Conservation (phyloP, 2,888 invertebrate genomes). For the Gortyna flavago region DNA sequence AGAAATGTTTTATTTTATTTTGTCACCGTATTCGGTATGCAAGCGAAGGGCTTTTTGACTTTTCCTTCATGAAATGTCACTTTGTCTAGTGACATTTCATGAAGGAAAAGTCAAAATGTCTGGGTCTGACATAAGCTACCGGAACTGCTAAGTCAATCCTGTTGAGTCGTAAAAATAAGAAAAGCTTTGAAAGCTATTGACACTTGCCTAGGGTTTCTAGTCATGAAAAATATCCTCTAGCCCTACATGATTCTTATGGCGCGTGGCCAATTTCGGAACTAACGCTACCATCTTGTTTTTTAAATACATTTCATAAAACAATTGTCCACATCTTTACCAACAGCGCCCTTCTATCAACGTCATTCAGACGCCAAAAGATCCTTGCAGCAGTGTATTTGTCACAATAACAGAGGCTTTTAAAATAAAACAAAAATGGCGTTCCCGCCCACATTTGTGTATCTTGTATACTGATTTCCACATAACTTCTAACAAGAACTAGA, state of each 20-base stretch:
- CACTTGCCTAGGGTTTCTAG: too few relatives aligned
- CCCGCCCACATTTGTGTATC: not conserved
- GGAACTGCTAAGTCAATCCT: too few relatives aligned
- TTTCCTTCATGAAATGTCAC: too few relatives aligned
- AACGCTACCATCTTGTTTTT: not conserved
- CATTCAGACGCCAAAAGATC: not conserved
- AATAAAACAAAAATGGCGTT: constrained; percentile 4
- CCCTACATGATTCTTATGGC: not conserved
- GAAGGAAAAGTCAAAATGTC: too few relatives aligned
- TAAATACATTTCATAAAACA: not conserved
- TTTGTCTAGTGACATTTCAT: too few relatives aligned
- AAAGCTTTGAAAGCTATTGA: too few relatives aligned
- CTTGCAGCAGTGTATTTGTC: not conserved
- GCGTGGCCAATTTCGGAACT: too few relatives aligned
- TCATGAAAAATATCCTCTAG: not conserved
- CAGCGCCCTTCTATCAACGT: not conserved
- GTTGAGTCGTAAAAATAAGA: too few relatives aligned
- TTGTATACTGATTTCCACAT: constrained; percentile 35
- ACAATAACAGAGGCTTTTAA: not conserved
- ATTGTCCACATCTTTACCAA: not conserved
- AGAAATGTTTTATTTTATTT: not conserved
- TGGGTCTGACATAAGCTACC: too few relatives aligned
- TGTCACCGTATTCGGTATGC: too few relatives aligned
- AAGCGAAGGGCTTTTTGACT: too few relatives aligned
- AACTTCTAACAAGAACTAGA: constrained; percentile 54